phyloP scores from a whole-genome alignment of 2,797 vertebrate species.

The Peromyscus attwateri region DNA sequence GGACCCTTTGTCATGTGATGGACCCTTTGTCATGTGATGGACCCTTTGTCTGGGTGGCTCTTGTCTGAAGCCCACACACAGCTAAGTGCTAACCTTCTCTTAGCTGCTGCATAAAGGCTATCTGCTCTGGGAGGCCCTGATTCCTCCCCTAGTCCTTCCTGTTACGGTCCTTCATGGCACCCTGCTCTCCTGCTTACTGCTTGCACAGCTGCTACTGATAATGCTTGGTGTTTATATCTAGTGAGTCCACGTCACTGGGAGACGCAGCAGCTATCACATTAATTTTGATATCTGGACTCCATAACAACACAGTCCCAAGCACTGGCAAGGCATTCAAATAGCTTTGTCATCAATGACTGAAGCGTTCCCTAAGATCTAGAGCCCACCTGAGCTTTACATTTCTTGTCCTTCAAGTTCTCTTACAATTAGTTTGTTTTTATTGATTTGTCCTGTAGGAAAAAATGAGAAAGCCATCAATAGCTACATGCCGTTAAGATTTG shows the following conservation, averaged over 20 bases:
- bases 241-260: neutral
- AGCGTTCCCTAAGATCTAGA: neutral
- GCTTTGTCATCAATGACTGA: neutral
- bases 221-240: neutral
- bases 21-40: no score
- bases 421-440: slow-evolving; percentile 27
- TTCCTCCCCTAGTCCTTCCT: neutral
- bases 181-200: neutral
- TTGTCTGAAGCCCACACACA: neutral
- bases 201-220: neutral
- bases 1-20: no score
- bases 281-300: neutral
- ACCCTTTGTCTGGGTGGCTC: neutral
- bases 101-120: neutral
- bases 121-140: neutral
- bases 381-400: neutral
- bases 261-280: neutral
- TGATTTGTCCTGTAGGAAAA: slow-evolving; percentile 34
- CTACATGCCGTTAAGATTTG: slow-evolving; percentile 8
- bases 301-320: neutral
- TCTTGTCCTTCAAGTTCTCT: neutral
- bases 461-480: neutral
- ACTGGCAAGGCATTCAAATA: neutral
- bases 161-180: neutral
- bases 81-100: neutral